phyloP scores from a whole-genome alignment of 1,140 invertebrate genomes.

The Dendroctonus valens region DNA sequence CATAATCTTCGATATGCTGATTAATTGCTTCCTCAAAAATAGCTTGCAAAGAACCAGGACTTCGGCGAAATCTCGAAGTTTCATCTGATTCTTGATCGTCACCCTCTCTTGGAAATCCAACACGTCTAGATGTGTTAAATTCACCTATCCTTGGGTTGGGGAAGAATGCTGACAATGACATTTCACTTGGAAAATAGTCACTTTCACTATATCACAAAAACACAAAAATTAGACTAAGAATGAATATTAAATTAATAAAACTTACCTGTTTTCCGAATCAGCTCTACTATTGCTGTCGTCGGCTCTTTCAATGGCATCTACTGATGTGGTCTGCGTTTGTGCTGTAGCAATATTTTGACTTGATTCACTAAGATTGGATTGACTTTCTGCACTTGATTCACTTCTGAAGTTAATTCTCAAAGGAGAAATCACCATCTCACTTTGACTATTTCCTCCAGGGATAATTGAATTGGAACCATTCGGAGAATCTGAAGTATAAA shows the following conservation, averaged over 20 bases:
- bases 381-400: slow-evolving; percentile 16
- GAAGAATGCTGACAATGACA: slow-evolving; percentile 1
- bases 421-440: slow-evolving; percentile 31
- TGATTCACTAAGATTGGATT: slow-evolving; percentile 22
- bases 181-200: slow-evolving; percentile 3
- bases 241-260: not conserved
- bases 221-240: too few relatives aligned
- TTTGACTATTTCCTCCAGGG: slow-evolving; percentile 19
- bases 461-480: slow-evolving; percentile 17
- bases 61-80: slow-evolving; percentile 4
- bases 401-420: slow-evolving; percentile 26
- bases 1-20: slow-evolving; percentile 28
- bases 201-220: not conserved
- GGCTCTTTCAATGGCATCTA: slow-evolving; percentile 10
- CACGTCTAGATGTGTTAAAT: not conserved
- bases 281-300: slow-evolving; percentile 32
- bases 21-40: slow-evolving; percentile 36
- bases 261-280: slow-evolving; percentile 29
- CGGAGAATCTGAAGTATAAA: slow-evolving; percentile 15
- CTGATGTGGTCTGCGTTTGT: slow-evolving; percentile 27
- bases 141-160: not conserved
- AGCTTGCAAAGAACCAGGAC: slow-evolving; percentile 24
- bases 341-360: slow-evolving; percentile 29
- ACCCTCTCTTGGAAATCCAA: slow-evolving; percentile 3
- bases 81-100: slow-evolving; percentile 8